These are phyloP conservation scores for Micromussa lordhowensis DNA, from an alignment of 92 coral and sea anemone species.

Conservation along the genomic window DNA sequence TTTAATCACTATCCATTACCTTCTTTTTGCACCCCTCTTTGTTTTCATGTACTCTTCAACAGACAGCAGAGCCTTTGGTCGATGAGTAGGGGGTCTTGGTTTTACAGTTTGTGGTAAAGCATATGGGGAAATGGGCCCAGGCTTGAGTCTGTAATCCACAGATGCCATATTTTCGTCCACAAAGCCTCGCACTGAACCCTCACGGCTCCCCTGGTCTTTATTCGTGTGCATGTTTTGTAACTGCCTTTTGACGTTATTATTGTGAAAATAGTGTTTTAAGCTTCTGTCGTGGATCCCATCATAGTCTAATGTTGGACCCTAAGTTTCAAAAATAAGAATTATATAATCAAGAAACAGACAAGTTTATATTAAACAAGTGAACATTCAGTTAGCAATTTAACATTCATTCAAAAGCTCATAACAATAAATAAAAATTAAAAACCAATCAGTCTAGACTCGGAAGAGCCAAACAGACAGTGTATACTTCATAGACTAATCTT, in stretches of 20 bases:
- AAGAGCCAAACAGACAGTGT: no score
- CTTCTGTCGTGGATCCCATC: constrained; percentile 98
- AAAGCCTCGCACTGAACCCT: constrained; percentile 70
- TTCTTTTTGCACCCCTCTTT: constrained; percentile 81
- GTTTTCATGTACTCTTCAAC: constrained; percentile 94
- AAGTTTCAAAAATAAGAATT: not conserved
- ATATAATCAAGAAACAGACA: not conserved
- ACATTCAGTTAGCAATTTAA: no score
- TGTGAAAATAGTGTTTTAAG: constrained; percentile 88
- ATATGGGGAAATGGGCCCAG: constrained; percentile 93
- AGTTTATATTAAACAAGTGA: no score
- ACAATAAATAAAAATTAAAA: not conserved
- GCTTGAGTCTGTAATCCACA: constrained; percentile 82
- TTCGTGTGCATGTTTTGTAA: constrained; percentile 83
- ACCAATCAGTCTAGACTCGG: no score
- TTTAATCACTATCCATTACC: constrained; percentile 47
- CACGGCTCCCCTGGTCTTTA: constrained; percentile 65
- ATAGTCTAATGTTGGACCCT: constrained; percentile 97
- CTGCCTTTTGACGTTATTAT: constrained; percentile 76
- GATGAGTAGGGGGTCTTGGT: constrained; percentile 75
- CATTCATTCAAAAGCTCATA: not conserved
- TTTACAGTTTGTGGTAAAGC: constrained; percentile 71
- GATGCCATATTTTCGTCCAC: constrained; percentile 92
- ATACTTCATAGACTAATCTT: no score
- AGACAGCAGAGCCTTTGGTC: constrained; percentile 88